Conservation (phyloP, 2,888 invertebrate species). For the Eupsilia transversa region DNA sequence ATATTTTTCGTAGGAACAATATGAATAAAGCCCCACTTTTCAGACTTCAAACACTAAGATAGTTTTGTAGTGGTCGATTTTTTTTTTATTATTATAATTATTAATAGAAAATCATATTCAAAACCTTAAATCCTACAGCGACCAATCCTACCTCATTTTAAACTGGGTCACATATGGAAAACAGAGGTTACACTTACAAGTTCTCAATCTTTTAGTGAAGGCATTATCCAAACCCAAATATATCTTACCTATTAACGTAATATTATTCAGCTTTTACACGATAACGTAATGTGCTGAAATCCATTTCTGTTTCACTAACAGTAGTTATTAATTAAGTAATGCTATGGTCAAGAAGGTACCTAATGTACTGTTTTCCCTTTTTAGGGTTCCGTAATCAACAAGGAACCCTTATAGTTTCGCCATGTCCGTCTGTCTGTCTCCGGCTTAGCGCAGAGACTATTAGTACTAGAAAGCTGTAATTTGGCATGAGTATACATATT, state of each 20-base stretch:
- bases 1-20: not conserved
- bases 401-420: too few relatives aligned
- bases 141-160: not conserved
- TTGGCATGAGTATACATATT: too few relatives aligned
- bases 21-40: not conserved
- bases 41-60: not conserved
- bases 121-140: not conserved
- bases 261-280: not conserved
- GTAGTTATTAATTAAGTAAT: not conserved
- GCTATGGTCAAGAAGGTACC: not conserved
- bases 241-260: not conserved
- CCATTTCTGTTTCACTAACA: not conserved
- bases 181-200: not conserved
- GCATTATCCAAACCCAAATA: conserved; percentile 8
- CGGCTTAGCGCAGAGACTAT: too few relatives aligned
- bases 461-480: too few relatives aligned
- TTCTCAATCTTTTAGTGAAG: conserved; percentile 23
- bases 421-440: too few relatives aligned
- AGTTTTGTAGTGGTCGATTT: not conserved
- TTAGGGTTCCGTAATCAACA: too few relatives aligned
- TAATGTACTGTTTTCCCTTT: not conserved
- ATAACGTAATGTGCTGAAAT: not conserved
- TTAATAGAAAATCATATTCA: not conserved
- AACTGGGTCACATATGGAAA: conserved; percentile 37
- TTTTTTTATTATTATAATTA: not conserved